Evolutionary conservation across 37 sponge, comb jelly and placozoan species (phyloP).

Genomic region (Chondrosia reniformis): DNA sequence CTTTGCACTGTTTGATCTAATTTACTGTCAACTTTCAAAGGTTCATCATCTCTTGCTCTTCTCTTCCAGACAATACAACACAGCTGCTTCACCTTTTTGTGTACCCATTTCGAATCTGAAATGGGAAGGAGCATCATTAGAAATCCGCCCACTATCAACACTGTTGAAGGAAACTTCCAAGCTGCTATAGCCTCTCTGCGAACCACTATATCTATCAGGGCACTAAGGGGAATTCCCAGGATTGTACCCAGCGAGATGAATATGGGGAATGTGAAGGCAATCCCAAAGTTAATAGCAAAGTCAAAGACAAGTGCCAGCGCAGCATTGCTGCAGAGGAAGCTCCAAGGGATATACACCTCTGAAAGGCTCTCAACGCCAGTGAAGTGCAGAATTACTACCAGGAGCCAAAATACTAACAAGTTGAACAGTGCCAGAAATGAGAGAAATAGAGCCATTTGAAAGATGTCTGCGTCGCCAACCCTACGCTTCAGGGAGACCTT

Average conservation of each 20-base stretch:
- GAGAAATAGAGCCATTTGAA: constrained; percentile 82
- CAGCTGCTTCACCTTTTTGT: constrained; percentile 22
- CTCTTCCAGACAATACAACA: no score
- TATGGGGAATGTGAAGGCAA: constrained; percentile 87
- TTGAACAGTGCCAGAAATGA: constrained; percentile 69
- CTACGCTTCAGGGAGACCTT: constrained; percentile 72
- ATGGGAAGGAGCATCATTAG: constrained; percentile 71
- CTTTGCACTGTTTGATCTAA: no score
- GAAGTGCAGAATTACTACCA: constrained; percentile 52
- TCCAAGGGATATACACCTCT: constrained; percentile 59
- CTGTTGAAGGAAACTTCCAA: constrained; percentile 71
- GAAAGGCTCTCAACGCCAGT: constrained; percentile 42
- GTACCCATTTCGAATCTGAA: constrained; percentile 39
- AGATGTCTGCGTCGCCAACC: constrained; percentile 71
- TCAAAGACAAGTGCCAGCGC: constrained; percentile 64
- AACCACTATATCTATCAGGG: constrained; percentile 52
- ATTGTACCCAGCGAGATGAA: constrained; percentile 91
- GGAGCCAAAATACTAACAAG: constrained; percentile 60
- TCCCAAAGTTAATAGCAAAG: constrained; percentile 88
- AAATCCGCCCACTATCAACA: constrained; percentile 70
- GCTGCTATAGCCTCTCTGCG: constrained; percentile 35
- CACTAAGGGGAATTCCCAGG: constrained; percentile 87
- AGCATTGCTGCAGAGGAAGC: constrained; percentile 46
- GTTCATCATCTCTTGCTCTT: no score
- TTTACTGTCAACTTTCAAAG: no score